phyloP scores from a whole-genome alignment of 2,888 invertebrate species.

The Drosophila atripex region DNA sequence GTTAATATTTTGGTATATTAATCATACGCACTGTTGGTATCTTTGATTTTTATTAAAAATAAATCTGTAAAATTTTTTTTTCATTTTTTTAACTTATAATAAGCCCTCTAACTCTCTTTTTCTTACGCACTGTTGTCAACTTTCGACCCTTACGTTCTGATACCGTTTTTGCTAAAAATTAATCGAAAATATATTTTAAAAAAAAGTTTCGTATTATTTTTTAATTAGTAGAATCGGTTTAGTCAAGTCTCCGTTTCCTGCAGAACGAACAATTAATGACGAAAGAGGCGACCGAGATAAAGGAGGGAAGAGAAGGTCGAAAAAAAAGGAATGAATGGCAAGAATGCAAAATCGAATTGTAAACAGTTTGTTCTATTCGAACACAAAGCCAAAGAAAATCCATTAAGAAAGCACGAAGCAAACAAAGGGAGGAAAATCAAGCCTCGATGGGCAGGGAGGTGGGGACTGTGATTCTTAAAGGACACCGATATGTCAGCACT shows the following conservation, averaged over 20 bases:
- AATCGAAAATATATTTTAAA: too few species aligned
- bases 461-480: neutral
- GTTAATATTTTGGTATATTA: slow-evolving; percentile 60
- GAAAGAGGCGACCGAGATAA: slow-evolving; percentile 5
- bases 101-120: neutral
- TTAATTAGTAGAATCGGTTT: slow-evolving; percentile 5
- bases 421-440: slow-evolving; percentile 22
- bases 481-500: neutral
- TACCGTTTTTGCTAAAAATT: neutral
- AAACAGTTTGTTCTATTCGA: slow-evolving; percentile 32
- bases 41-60: slow-evolving; percentile 22
- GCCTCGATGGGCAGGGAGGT: slow-evolving; percentile 16
- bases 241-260: neutral
- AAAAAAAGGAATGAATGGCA: slow-evolving; percentile 9
- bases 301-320: slow-evolving; percentile 5
- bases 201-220: neutral
- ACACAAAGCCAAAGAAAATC: slow-evolving; percentile 32
- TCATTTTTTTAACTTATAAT: too few species aligned
- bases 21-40: slow-evolving; percentile 70
- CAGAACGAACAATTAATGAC: slow-evolving; percentile 39
- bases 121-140: slow-evolving; percentile 29
- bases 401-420: slow-evolving; percentile 36
- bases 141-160: neutral
- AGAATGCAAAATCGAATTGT: slow-evolving; percentile 45
- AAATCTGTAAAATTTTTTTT: too few species aligned